These are phyloP conservation scores for Neogobius melanostomus DNA, from an alignment of 2,113 vertebrate genomes.

Conservation along the genomic window DNA sequence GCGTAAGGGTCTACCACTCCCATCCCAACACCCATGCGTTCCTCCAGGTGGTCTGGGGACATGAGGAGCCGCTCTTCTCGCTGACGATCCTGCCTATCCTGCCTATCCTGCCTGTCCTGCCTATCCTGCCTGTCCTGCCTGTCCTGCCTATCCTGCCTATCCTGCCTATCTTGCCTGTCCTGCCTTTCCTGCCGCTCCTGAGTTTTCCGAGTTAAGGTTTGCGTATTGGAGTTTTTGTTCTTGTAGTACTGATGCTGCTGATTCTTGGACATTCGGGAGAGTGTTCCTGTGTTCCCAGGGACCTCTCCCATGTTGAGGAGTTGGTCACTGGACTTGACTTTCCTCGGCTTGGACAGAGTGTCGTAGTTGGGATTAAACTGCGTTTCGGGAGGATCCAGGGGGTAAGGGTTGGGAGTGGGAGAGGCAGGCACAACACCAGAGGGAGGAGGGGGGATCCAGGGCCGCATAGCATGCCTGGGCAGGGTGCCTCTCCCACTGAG, in stretches of 20 bases:
- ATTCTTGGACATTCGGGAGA: slow-evolving; percentile 79
- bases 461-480: slow-evolving; percentile 80
- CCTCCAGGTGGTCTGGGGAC: slow-evolving; percentile 85
- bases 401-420: slow-evolving; percentile 80
- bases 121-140: slow-evolving; percentile 6
- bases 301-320: slow-evolving; percentile 77
- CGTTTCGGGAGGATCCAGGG: slow-evolving; percentile 76
- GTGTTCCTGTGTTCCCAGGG: slow-evolving; percentile 73
- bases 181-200: slow-evolving; percentile 63
- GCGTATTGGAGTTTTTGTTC: slow-evolving; percentile 77
- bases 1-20: slow-evolving; percentile 68
- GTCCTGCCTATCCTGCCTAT: neutral
- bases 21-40: slow-evolving; percentile 68
- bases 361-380: slow-evolving; percentile 79
- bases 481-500: slow-evolving; percentile 84
- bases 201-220: slow-evolving; percentile 77
- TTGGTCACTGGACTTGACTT: slow-evolving; percentile 90
- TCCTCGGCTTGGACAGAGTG: slow-evolving; percentile 81
- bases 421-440: slow-evolving; percentile 76
- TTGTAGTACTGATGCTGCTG: slow-evolving; percentile 83
- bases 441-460: slow-evolving; percentile 81
- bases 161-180: slow-evolving; percentile 8
- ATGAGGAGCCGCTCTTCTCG: slow-evolving; percentile 79
- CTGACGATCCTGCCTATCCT: slow-evolving; percentile 3
- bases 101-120: neutral